Percentiles rank a stretch among this genome's conserved stretches.
Conservation (phyloP, 2,888 invertebrate species). For the Trileptium ribeirensis region DNA sequence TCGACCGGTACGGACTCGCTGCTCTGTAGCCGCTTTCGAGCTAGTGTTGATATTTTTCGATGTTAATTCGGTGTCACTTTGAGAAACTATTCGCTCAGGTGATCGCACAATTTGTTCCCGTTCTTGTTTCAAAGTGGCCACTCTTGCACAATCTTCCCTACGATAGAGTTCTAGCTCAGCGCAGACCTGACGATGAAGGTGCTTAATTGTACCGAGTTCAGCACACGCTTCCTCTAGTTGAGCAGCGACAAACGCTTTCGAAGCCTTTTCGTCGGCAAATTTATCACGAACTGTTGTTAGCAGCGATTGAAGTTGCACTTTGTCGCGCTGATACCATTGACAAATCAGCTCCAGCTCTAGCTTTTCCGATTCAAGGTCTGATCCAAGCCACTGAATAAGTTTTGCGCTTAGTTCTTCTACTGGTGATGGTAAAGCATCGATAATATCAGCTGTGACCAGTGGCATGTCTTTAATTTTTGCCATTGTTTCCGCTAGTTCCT, state of each 20-base stretch:
- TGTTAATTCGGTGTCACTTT: neutral
- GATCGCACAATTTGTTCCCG: neutral
- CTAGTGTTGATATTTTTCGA: neutral
- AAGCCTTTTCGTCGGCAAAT: neutral
- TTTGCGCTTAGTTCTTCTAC: neutral
- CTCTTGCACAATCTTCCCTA: conserved; percentile 26
- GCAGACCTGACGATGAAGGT: conserved; percentile 7
- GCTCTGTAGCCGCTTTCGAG: neutral
- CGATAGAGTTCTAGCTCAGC: conserved; percentile 39
- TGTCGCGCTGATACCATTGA: conserved; percentile 38
- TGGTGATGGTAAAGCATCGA: neutral
- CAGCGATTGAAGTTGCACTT: conserved; percentile 36
- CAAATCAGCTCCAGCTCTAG: conserved; percentile 21
- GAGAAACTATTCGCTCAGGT: neutral
- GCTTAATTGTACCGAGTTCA: neutral
- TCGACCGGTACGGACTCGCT: neutral
- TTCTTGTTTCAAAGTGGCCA: neutral
- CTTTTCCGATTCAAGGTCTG: conserved; percentile 22
- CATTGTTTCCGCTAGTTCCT: neutral
- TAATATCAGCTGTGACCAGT: neutral
- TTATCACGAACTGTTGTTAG: conserved; percentile 19
- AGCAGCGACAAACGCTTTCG: neutral
- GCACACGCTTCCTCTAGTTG: neutral
- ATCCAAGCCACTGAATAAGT: conserved; percentile 23
- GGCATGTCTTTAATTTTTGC: neutral